A percentile compares a stretch with the other conserved stretches of the same genome.
Evolutionary conservation across 2,888 invertebrate species (phyloP).

Genomic region (Pseudococcus jackbeardsleyi): DNA sequence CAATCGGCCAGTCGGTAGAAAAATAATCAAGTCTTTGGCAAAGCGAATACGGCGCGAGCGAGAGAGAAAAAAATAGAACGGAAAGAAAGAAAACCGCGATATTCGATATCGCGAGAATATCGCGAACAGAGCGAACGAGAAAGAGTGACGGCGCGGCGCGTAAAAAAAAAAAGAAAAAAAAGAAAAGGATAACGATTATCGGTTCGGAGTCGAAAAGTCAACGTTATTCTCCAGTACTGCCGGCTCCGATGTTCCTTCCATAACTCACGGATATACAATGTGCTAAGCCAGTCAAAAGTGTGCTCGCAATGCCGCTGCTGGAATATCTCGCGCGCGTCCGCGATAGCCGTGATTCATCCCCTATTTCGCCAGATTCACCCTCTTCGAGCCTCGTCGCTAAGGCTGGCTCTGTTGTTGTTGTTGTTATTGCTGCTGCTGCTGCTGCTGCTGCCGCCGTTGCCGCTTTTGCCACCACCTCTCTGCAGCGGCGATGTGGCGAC

Average conservation of each 20-base stretch:
- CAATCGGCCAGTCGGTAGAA: too few species aligned
- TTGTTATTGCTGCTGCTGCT: background rate
- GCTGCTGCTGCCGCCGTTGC: background rate
- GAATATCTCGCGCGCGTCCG: constrained; percentile 63
- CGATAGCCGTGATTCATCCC: constrained; percentile 63
- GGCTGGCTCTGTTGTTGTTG: constrained; percentile 7
- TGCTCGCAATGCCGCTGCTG: constrained; percentile 39
- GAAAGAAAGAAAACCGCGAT: background rate
- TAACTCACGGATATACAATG: constrained; percentile 62
- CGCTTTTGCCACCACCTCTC: background rate
- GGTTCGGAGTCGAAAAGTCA: constrained; percentile 62
- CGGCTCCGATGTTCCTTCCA: constrained; percentile 56
- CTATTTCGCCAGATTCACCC: constrained; percentile 60
- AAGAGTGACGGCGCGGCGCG: background rate
- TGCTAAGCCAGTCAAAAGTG: constrained; percentile 56
- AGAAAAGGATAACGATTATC: constrained; percentile 63
- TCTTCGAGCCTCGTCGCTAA: constrained; percentile 37
- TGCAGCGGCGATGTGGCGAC: too few species aligned
- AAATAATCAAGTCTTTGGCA: too few species aligned
- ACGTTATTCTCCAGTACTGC: constrained; percentile 42
- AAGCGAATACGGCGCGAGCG: background rate
- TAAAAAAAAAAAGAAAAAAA: too few species aligned
- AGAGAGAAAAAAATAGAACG: background rate
- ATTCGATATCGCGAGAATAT: background rate
- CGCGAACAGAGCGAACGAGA: background rate